phyloP scores from a whole-genome alignment of 37 sponge, comb jelly and placozoan genomes.

The Tethya wilhelma region DNA sequence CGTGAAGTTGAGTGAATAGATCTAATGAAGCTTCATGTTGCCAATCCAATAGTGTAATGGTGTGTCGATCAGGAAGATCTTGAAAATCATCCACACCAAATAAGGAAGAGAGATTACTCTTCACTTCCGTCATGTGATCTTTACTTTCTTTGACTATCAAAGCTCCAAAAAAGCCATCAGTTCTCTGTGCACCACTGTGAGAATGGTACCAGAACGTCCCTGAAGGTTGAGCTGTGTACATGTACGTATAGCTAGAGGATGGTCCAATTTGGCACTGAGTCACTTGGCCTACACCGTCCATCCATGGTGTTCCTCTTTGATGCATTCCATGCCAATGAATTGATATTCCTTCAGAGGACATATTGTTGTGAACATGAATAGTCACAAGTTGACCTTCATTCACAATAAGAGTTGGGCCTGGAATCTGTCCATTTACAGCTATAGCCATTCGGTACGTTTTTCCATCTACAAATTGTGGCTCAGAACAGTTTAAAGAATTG shows the following conservation, averaged over 20 bases:
- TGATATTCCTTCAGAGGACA: constrained; percentile 48
- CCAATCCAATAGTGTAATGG: constrained; percentile 69
- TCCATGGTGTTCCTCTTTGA: constrained; percentile 56
- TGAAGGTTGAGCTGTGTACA: constrained; percentile 43
- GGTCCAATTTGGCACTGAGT: constrained; percentile 70
- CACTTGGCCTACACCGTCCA: constrained; percentile 72
- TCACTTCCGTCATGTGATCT: background rate
- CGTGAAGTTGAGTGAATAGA: constrained; percentile 15
- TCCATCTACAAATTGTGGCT: constrained; percentile 36
- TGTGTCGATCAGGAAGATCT: constrained; percentile 55
- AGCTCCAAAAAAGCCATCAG: constrained; percentile 74
- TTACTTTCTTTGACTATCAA: constrained; percentile 56
- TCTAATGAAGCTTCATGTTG: constrained; percentile 43
- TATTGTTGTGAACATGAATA: constrained; percentile 45
- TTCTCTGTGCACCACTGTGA: constrained; percentile 77
- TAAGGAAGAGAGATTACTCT: background rate
- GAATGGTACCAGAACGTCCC: constrained; percentile 88
- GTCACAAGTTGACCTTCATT: constrained; percentile 13
- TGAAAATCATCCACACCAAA: constrained; percentile 4
- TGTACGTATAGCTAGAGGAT: constrained; percentile 36
- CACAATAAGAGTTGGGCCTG: constrained; percentile 64
- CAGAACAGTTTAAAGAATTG: background rate
- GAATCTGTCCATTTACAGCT: constrained; percentile 40
- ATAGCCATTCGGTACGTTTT: constrained; percentile 29
- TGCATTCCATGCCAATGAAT: constrained; percentile 88